A percentile compares a stretch with the other conserved stretches of the same genome.
Conservation (phyloP, 1,140 invertebrate species). For the Ceratina australensis region DNA sequence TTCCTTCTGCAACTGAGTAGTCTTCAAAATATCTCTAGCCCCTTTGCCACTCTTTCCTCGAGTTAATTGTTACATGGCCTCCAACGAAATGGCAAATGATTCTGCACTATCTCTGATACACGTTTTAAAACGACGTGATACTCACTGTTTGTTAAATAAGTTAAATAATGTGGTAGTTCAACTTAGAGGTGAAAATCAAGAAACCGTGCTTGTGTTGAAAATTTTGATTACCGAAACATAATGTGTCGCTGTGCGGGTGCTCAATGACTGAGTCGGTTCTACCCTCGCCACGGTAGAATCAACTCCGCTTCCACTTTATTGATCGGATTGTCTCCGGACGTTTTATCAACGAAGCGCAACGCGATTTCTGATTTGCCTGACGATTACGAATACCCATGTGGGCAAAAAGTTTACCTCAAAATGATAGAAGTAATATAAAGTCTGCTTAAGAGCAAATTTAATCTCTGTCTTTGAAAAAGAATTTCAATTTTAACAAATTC, state of each 20-base stretch:
- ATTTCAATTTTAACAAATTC: neutral
- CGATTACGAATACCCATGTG: neutral
- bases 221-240: slow-evolving; percentile 56
- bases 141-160: slow-evolving; percentile 27
- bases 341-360: slow-evolving; percentile 31
- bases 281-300: slow-evolving; percentile 42
- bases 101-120: neutral
- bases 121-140: neutral
- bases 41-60: neutral
- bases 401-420: neutral
- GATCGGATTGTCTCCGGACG: slow-evolving; percentile 45
- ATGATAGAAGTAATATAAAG: too few species aligned
- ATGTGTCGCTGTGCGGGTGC: slow-evolving; percentile 30
- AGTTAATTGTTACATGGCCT: neutral
- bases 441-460: too few species aligned
- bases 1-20: slow-evolving; percentile 31
- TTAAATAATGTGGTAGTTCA: slow-evolving; percentile 28
- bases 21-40: neutral
- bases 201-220: slow-evolving; percentile 29
- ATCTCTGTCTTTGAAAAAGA: too few species aligned
- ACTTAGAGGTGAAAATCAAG: slow-evolving; percentile 34
- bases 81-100: too few species aligned
- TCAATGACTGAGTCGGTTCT: slow-evolving; percentile 38
- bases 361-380: slow-evolving; percentile 5
- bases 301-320: slow-evolving; percentile 54